These are phyloP conservation scores for Eriosoma lanigerum DNA, from an alignment of 1,140 invertebrate species.

Conservation along the genomic window DNA sequence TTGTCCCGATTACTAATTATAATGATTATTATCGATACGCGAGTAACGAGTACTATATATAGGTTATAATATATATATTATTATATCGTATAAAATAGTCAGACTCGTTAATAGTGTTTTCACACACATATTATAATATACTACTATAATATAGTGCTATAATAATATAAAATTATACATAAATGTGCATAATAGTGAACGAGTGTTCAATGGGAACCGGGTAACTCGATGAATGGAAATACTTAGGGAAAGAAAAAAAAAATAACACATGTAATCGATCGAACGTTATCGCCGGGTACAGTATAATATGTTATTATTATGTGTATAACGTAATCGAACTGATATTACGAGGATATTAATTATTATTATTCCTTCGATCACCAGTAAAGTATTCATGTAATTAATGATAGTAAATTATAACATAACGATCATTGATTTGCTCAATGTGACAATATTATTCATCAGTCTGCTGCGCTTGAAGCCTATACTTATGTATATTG, in stretches of 20 bases:
- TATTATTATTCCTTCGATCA: constrained; percentile 42
- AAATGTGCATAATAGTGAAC: too few relatives aligned
- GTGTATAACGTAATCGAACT: neutral
- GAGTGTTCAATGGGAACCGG: constrained; percentile 15
- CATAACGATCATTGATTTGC: neutral
- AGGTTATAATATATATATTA: neutral
- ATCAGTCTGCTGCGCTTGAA: neutral
- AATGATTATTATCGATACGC: constrained; percentile 17
- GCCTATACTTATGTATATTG: neutral
- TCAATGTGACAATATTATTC: neutral
- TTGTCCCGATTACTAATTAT: constrained; percentile 20
- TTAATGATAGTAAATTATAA: neutral
- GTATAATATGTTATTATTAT: too few relatives aligned
- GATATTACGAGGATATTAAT: constrained; percentile 18
- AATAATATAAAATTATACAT: too few relatives aligned
- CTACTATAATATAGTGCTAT: too few relatives aligned
- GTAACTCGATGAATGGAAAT: constrained; percentile 46
- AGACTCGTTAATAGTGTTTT: constrained; percentile 5
- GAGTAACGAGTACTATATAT: neutral
- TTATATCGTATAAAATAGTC: neutral
- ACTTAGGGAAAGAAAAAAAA: neutral
- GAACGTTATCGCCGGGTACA: constrained; percentile 3
- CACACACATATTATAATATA: neutral
- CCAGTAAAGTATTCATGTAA: constrained; percentile 23
- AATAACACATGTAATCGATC: constrained; percentile 14